These are phyloP conservation scores for Oryctes rhinoceros DNA, from an alignment of 1,140 invertebrate species.

Conservation along the genomic window DNA sequence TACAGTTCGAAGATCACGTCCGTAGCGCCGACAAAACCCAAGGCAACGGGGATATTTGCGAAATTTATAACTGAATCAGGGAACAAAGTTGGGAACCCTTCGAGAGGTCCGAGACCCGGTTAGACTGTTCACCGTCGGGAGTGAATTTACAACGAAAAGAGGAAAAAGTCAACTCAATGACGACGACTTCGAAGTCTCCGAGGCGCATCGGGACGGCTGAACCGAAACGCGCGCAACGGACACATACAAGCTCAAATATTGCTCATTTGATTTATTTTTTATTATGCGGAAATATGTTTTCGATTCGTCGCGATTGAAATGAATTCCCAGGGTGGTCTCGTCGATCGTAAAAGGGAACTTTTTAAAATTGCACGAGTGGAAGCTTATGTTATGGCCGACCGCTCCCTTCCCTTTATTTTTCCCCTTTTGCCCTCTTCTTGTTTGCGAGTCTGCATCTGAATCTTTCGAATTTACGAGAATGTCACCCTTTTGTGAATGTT, in stretches of 20 bases:
- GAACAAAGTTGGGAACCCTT: neutral
- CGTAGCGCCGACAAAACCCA: conserved; percentile 16
- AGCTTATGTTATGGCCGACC: neutral
- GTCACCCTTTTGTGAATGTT: no score
- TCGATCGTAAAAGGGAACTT: conserved; percentile 26
- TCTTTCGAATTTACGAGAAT: no score
- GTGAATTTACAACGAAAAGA: conserved; percentile 22
- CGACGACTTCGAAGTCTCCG: conserved; percentile 6
- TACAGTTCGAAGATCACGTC: conserved; percentile 5
- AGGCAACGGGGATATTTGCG: conserved; percentile 14
- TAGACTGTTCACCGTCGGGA: neutral
- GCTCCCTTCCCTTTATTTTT: neutral
- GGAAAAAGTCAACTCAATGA: neutral
- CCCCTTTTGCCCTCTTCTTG: neutral
- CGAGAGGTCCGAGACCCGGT: conserved; percentile 20
- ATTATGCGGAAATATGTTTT: conserved; percentile 24
- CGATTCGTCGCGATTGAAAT: conserved; percentile 24
- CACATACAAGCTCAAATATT: conserved; percentile 6
- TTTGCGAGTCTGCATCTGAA: neutral
- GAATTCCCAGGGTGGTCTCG: neutral
- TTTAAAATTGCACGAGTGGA: conserved; percentile 16
- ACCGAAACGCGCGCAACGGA: neutral
- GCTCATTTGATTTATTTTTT: conserved; percentile 36
- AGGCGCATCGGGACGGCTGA: neutral
- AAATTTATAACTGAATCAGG: conserved; percentile 32